Base-by-base conservation (phyloP, 2,797 vertebrate genomes). In the Schizopygopsis pylzovi region DNA sequence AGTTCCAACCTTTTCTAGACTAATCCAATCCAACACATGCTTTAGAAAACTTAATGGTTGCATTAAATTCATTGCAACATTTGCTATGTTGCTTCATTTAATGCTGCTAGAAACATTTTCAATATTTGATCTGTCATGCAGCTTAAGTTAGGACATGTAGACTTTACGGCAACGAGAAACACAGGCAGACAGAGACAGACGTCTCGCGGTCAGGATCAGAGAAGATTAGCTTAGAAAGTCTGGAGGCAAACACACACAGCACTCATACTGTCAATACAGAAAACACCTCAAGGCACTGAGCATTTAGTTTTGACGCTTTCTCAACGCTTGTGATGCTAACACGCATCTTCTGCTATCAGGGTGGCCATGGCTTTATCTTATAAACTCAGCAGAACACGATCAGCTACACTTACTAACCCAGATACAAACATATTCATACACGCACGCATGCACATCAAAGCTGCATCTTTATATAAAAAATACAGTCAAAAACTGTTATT, bases 211-310 rank as follows among this genome's bases (percentile, higher is more conserved):
- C 68, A 72, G 83, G 83, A 71, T 87, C 73, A 85, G 33, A 81
- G 79, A 65, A 86, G 80, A 85, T 85, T 82, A 87, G 75, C 80
- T 73, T 47, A 61, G 56, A 71, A 82, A 73, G 33, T 84, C 85
- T 75, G 70, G 65, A 81, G n/a, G 84, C 85, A 72, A 56, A 81
- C 52, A 33, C 78, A 33, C 59, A 56, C 54, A 59, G 28, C 59
- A 70, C 73, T 81, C 56, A 59, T 22, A 75, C 39, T 45, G 80
- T 80, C 76, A 77, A 61, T 78, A 56, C 4, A 70, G 73, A 70
- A 78, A 70, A 20, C 61, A 81, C 25, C 79, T 80, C 41, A n/a
- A 80, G 78, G 61, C 72, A 47, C 25, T 18, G 22, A 65, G 41
- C 18, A 2, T 33, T 45, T 73, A 73, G 37, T 49, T 71, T 65